Conservation (phyloP, 1,140 invertebrate genomes). For the Anastrepha obliqua region DNA sequence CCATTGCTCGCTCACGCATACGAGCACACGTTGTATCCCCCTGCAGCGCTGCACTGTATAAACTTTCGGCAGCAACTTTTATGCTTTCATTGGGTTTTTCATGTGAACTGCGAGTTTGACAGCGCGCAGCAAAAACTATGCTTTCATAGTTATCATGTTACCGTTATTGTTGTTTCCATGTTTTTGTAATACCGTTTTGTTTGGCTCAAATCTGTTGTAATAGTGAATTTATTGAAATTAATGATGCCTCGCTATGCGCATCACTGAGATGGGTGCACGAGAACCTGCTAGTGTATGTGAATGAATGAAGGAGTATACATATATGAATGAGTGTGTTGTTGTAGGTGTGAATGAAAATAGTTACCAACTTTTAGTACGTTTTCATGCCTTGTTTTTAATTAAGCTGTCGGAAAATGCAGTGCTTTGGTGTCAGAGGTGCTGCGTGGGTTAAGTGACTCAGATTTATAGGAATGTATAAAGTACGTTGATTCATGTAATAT, state of each 20-base stretch:
- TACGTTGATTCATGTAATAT: no score
- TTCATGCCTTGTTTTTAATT: constrained; percentile 5
- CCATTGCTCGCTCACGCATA: not conserved
- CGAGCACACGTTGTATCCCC: not conserved
- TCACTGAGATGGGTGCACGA: not conserved
- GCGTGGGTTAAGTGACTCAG: no score
- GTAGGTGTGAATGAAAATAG: not conserved
- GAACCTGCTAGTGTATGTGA: not conserved
- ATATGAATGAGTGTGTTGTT: not conserved
- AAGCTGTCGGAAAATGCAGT: not conserved
- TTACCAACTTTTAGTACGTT: not conserved
- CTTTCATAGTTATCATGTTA: not conserved
- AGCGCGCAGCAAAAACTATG: not conserved
- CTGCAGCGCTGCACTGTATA: not conserved
- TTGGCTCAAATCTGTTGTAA: constrained; percentile 47
- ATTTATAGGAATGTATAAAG: not conserved
- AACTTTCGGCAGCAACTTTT: constrained; percentile 41
- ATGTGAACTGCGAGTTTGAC: constrained; percentile 21
- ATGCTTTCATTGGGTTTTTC: constrained; percentile 25
- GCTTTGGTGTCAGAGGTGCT: not conserved
- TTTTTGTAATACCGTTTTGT: not conserved
- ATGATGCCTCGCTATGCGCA: constrained; percentile 37
- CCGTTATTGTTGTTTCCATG: not conserved
- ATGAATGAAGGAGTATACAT: not conserved
- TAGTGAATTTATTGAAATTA: constrained; percentile 50